Conservation (phyloP, 2,888 invertebrate genomes). For the Coleophora flavipennella region DNA sequence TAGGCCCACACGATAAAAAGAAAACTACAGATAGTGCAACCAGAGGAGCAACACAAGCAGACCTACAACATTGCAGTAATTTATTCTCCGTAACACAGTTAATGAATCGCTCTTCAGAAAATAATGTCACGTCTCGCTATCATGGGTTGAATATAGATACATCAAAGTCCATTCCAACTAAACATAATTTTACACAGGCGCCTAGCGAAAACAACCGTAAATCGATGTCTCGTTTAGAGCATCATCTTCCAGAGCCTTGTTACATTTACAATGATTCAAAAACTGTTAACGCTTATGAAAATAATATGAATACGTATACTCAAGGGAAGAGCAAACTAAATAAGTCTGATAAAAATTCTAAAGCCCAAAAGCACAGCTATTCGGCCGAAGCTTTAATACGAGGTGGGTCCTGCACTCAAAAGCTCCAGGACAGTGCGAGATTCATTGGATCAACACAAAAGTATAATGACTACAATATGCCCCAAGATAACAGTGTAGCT, state of each 20-base stretch:
- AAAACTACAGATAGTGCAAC: constrained; percentile 40
- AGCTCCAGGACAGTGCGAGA: constrained; percentile 45
- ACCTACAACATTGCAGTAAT: constrained; percentile 55
- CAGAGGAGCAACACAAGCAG: constrained; percentile 36
- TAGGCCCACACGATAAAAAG: constrained; percentile 64
- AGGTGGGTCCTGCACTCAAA: constrained; percentile 51
- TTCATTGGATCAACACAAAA: constrained; percentile 49
- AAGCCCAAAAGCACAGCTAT: constrained; percentile 57
- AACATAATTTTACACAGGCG: constrained; percentile 41
- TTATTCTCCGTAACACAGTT: constrained; percentile 63
- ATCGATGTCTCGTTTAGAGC: constrained; percentile 40
- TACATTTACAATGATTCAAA: constrained; percentile 55
- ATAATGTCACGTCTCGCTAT: constrained; percentile 46
- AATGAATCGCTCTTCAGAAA: constrained; percentile 55
- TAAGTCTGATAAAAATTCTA: constrained; percentile 47
- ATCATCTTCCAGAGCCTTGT: constrained; percentile 42
- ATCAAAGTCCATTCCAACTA: constrained; percentile 33
- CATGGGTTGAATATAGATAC: constrained; percentile 39
- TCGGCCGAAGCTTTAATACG: constrained; percentile 60
- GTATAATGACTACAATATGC: constrained; percentile 45
- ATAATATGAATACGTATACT: constrained; percentile 38
- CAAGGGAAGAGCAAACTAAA: constrained; percentile 43
- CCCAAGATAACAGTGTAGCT: constrained; percentile 54
- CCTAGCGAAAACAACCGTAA: constrained; percentile 44
- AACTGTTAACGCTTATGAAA: constrained; percentile 41